These are phyloP conservation scores for Holcopasites calliopsidis DNA, from an alignment of 1,140 invertebrate species.

Conservation along the genomic window DNA sequence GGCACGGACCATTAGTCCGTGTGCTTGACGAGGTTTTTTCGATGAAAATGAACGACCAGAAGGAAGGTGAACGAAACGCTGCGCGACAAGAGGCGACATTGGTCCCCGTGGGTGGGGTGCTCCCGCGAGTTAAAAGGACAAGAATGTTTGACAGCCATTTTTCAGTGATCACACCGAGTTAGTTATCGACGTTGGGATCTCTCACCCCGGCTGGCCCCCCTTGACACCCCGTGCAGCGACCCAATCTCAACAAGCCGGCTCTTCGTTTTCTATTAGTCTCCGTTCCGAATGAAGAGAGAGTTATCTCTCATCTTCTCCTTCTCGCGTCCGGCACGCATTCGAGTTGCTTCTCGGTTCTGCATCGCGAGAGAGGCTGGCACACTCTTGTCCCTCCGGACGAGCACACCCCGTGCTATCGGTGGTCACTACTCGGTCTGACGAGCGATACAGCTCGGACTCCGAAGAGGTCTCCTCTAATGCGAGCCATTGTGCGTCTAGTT, in stretches of 20 bases:
- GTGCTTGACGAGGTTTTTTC: constrained; percentile 30
- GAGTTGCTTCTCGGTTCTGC: constrained; percentile 12
- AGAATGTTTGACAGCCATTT: constrained; percentile 79
- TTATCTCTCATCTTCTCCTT: constrained; percentile 72
- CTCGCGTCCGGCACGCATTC: constrained; percentile 21
- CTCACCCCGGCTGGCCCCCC: constrained; percentile 54
- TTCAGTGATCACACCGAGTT: constrained; percentile 77
- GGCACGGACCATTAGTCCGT: constrained; percentile 63
- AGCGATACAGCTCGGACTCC: constrained; percentile 20
- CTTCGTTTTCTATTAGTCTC: constrained; percentile 74
- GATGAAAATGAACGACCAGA: not conserved
- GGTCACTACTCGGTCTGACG: constrained; percentile 53
- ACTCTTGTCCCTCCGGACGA: not conserved
- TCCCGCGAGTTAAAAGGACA: constrained; percentile 74
- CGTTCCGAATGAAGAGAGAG: constrained; percentile 69
- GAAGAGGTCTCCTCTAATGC: constrained; percentile 62
- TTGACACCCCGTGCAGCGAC: constrained; percentile 54
- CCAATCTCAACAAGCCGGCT: constrained; percentile 69
- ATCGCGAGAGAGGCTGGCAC: too few relatives aligned
- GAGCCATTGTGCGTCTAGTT: constrained; percentile 75
- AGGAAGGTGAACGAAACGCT: constrained; percentile 20
- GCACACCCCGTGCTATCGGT: constrained; percentile 35
- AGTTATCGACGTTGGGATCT: constrained; percentile 76
- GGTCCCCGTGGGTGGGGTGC: constrained; percentile 66
- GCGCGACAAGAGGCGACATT: constrained; percentile 28